Evolutionary conservation across 2,888 invertebrate species (phyloP), one percentile per base, ranked within the genome.

Genomic region (Trilocha varians): DNA sequence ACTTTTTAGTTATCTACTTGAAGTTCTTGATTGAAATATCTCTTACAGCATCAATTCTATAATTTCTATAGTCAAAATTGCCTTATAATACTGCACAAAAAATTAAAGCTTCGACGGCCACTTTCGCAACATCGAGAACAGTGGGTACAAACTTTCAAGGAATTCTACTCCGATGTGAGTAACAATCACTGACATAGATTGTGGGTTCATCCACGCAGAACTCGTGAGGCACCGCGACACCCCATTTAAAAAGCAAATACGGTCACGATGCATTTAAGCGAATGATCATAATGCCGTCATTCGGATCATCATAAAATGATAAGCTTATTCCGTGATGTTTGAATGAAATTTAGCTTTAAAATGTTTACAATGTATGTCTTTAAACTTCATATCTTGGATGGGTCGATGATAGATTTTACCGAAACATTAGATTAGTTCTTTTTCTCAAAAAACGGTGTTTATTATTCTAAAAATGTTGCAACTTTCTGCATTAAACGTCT

Each of bases 201-300:
- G 65, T 60, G 54, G 39, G 62, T 63, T 62, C 71, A 74, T 77
- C 77, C 70, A 71, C 70, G 74, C 68, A 71, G 60, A 69, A 67
- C 66, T 82, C 78, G 78, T 78, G 79, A 72, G 72, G 58, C 61
- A 69, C 66, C 70, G 55, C 62, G 72, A 70, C 72, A 62, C 53
- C 62, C 69, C 63, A 78, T 78, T 78, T 78, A 71, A 70, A 79
- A 77, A 69, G 74, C 78, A 78, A 79, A 78, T 76, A 67, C 66
- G 68, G 71, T 78, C 82, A 79, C 82, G 80, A 78, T 65, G 67
- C 59, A 65, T 65, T 63, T 59, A 65, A 63, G 57, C 70, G 61
- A 64, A 67, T 64, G 11, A 9, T n/a, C n/a, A 25, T 11, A 6
- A 11, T 25, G 11, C 11, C 25, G 25, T 25, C 4, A n/a, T 25